These are phyloP conservation scores for Botia almorhae DNA, from an alignment of 2,797 vertebrate genomes.

Conservation along the genomic window DNA sequence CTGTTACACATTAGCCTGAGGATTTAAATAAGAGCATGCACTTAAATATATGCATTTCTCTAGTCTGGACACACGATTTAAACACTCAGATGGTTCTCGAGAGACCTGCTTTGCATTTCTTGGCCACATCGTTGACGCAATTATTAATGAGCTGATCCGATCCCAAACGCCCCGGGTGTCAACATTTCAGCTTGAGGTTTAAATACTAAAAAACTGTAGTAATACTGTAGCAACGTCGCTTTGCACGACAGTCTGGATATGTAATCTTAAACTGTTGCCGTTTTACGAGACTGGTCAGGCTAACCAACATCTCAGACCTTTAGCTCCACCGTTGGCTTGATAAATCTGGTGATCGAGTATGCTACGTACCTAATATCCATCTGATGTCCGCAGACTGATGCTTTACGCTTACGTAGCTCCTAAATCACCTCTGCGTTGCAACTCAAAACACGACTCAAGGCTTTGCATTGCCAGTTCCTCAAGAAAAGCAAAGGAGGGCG, in stretches of 20 bases:
- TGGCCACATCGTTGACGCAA: neutral
- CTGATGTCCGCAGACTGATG: neutral
- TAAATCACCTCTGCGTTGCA: constrained; percentile 4
- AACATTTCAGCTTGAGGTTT: neutral
- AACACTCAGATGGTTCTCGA: neutral
- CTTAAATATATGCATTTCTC: neutral
- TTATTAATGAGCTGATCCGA: neutral
- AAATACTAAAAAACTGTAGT: neutral
- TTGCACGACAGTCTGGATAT: neutral
- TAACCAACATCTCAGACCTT: neutral
- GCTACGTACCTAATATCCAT: constrained; percentile 8
- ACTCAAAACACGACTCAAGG: constrained; percentile 32
- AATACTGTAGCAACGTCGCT: neutral
- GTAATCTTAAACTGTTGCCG: neutral
- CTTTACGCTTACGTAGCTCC: neutral
- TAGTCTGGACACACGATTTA: neutral
- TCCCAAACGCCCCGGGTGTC: neutral
- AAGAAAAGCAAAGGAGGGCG: constrained; percentile 29
- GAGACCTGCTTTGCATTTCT: constrained; percentile 5
- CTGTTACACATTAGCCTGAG: neutral
- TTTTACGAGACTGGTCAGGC: neutral
- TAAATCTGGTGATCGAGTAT: neutral
- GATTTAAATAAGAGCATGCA: too few relatives aligned
- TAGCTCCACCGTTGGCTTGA: neutral
- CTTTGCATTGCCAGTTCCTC: constrained; percentile 46